Evolutionary conservation across 64 coral and sea anemone genomes (phyloP).

Genomic region (Cladopsammia gracilis): DNA sequence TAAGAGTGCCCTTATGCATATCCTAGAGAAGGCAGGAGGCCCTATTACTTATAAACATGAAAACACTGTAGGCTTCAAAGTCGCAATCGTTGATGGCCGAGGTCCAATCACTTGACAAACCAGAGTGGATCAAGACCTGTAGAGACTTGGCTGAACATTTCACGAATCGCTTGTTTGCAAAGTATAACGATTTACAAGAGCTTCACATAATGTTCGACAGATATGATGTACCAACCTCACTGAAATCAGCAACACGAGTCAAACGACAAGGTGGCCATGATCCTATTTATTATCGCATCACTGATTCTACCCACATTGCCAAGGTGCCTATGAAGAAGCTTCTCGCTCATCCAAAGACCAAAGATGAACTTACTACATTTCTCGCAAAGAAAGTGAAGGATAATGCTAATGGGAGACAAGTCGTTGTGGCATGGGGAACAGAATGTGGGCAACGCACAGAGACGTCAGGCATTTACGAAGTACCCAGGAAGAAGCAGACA

Average conservation of each 20-base stretch:
- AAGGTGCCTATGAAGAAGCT: too few species aligned
- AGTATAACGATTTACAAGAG: constrained; percentile 67
- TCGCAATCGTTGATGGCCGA: too few species aligned
- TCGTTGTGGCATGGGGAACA: constrained; percentile 61
- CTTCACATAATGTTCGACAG: constrained; percentile 53
- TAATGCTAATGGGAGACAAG: too few species aligned
- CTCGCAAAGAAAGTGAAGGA: too few species aligned
- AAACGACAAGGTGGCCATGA: constrained; percentile 43
- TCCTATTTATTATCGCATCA: too few species aligned
- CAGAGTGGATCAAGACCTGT: constrained; percentile 42
- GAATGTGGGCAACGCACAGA: constrained; percentile 69
- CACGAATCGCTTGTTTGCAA: constrained; percentile 32
- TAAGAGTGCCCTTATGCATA: constrained; percentile 63
- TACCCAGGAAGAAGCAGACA: constrained; percentile 53
- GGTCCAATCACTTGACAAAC: constrained; percentile 59
- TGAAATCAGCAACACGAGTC: constrained; percentile 57
- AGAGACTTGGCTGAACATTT: constrained; percentile 57
- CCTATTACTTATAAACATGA: constrained; percentile 44
- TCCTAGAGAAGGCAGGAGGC: constrained; percentile 58
- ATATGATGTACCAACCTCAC: constrained; percentile 45
- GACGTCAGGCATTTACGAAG: constrained; percentile 66
- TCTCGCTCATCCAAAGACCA: too few species aligned
- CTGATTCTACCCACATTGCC: too few species aligned
- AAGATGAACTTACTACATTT: too few species aligned
- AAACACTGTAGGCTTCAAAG: constrained; percentile 31